These are phyloP conservation scores for Zootoca vivipara DNA, from an alignment of 2,113 vertebrate genomes.

Conservation along the genomic window DNA sequence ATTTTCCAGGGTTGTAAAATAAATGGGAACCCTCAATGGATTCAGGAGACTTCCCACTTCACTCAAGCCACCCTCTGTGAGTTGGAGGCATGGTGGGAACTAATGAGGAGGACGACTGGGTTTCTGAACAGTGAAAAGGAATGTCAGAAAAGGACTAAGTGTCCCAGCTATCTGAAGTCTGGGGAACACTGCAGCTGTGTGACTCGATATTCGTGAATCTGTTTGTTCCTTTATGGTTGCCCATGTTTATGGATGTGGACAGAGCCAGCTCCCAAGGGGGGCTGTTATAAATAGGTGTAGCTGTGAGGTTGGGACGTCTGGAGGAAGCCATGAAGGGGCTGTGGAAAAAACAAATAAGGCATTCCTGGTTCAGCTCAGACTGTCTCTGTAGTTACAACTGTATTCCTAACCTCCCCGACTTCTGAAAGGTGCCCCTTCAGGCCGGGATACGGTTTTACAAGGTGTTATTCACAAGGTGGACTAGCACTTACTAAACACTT, in stretches of 20 bases:
- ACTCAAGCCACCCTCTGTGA: too few species aligned
- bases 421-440: slow-evolving; percentile 39
- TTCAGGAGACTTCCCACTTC: too few species aligned
- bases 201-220: accelerated
- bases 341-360: slow-evolving; percentile 10
- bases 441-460: slow-evolving; percentile 51
- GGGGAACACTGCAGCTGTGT: background rate
- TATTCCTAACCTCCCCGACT: slow-evolving; percentile 1
- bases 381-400: slow-evolving; percentile 41
- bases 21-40: too few species aligned
- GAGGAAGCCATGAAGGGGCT: background rate
- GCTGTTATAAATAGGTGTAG: background rate
- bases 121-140: too few species aligned
- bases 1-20: too few species aligned
- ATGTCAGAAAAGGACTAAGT: too few species aligned
- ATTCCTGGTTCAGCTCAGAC: slow-evolving; percentile 14
- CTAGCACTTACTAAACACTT: slow-evolving; percentile 59
- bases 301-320: background rate
- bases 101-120: too few species aligned
- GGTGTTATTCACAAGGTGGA: slow-evolving; percentile 54
- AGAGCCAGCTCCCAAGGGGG: background rate
- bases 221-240: background rate
- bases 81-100: too few species aligned
- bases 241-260: background rate
- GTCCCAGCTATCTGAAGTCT: too few species aligned